phyloP scores from a whole-genome alignment of 2,113 vertebrate species.

The Furnarius figulus region DNA sequence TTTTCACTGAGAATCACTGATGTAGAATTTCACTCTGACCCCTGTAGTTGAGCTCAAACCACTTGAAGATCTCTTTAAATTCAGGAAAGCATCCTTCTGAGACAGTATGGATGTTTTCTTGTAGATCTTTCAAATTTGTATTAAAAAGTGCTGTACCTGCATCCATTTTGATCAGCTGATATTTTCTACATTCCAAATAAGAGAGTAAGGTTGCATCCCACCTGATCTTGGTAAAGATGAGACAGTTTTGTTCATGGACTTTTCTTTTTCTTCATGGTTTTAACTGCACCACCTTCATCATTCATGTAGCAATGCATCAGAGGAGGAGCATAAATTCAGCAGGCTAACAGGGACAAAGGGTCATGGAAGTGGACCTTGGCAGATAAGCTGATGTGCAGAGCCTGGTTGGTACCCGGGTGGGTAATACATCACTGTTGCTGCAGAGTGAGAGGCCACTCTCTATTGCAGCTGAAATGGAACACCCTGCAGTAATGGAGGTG shows the following conservation, averaged over 20 bases:
- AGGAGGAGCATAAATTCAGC: constrained; percentile 9
- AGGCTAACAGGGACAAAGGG: not conserved
- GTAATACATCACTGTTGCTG: not conserved
- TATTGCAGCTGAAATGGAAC: constrained; percentile 19
- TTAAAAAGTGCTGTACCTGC: not conserved
- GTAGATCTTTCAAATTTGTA: not conserved
- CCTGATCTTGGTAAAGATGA: not conserved
- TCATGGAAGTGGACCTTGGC: not conserved
- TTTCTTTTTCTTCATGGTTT: not conserved
- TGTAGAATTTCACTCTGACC: not conserved
- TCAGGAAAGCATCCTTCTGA: not conserved
- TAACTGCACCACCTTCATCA: not conserved
- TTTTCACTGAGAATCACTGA: not conserved
- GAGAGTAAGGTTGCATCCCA: not conserved
- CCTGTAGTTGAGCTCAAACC: not conserved
- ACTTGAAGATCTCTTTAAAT: not conserved
- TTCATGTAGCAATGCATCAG: not conserved
- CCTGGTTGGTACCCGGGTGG: not conserved
- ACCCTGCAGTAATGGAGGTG: not conserved
- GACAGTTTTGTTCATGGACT: not conserved
- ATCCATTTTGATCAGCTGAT: not conserved
- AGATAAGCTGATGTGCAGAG: not conserved
- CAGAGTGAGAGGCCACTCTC: not conserved
- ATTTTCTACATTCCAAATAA: not conserved
- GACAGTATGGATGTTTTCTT: not conserved